Conservation (phyloP, 2,888 invertebrate genomes). For the Habrosyne pyritoides region DNA sequence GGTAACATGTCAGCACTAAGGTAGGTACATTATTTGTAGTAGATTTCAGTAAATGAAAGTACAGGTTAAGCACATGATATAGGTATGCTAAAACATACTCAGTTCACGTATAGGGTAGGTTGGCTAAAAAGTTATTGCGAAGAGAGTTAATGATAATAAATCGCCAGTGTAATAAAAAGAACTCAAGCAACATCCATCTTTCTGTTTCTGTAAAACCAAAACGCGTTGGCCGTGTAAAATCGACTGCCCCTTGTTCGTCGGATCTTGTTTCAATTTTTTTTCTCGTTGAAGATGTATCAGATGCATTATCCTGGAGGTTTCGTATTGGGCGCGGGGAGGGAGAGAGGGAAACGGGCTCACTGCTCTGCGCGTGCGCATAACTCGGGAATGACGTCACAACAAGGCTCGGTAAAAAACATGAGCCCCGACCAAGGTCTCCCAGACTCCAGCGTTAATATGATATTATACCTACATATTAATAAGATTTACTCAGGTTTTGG, state of each 20-base stretch:
- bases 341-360: constrained; percentile 34
- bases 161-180: constrained; percentile 44
- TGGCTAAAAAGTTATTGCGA: background rate
- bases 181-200: constrained; percentile 58
- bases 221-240: constrained; percentile 69
- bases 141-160: constrained; percentile 24
- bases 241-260: constrained; percentile 64
- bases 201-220: constrained; percentile 62
- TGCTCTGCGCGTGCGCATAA: constrained; percentile 75
- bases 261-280: constrained; percentile 69
- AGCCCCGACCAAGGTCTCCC: constrained; percentile 73
- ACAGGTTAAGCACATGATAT: too few species aligned
- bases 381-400: constrained; percentile 75
- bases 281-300: constrained; percentile 75
- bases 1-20: too few species aligned
- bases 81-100: too few species aligned
- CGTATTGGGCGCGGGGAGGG: constrained; percentile 56
- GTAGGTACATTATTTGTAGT: too few species aligned
- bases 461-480: constrained; percentile 53
- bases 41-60: too few species aligned
- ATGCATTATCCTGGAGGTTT: constrained; percentile 75
- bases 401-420: constrained; percentile 71
- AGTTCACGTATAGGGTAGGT: background rate
- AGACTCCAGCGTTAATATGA: constrained; percentile 61
- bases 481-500: constrained; percentile 47